Evolutionary conservation across 2,797 vertebrate genomes (phyloP), one percentile per base, ranked within the genome.

Genomic region (Sebastolobus alascanus): DNA sequence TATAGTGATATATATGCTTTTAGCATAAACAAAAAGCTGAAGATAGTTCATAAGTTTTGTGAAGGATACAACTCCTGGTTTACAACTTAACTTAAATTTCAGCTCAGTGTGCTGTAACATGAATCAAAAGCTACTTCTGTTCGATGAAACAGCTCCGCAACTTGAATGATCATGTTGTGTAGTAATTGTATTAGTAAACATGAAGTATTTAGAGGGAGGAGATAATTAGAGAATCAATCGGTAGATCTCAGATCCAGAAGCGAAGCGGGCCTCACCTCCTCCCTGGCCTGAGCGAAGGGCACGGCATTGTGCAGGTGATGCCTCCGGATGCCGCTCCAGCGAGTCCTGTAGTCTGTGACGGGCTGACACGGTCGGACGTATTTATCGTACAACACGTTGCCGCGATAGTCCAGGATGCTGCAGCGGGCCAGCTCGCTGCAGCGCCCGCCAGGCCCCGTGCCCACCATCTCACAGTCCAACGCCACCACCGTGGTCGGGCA

Each of bases 381-480:
- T 68, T 97, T 96, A 84, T 99, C 98, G 0, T 97, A 99, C 43
- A 99, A 75, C 20, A 99, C 89, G 0, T 95, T 94, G 0, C 98
- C 98, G 0, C 95, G 81, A 4, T 99, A 99, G 85, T 95, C 96
- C 31, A 99, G 93, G 55, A 99, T 92, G 0, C 97, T 97, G 90
- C 98, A 99, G 12, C 98, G 97, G 0, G 97, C 99, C 86, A 99
- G 84, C 93, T 98, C 98, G 0, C 96, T 97, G 78, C 89, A 92
- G 58, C 87, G 89, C 5, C 97, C 98, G 0, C 92, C 84, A 0
- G 96, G 97, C 0, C 99, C 99, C 0, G 98, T 99, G 73, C 99
- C 99, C 56, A 99, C 98, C 99, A 99, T 99, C 93, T 99, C 98
- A 20, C 99, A 99, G 95, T 99, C 98, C 9, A 99, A 69, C 2